These are phyloP conservation scores for Sepioteuthis lessoniana DNA, from an alignment of 2,888 invertebrate genomes.

Conservation along the genomic window DNA sequence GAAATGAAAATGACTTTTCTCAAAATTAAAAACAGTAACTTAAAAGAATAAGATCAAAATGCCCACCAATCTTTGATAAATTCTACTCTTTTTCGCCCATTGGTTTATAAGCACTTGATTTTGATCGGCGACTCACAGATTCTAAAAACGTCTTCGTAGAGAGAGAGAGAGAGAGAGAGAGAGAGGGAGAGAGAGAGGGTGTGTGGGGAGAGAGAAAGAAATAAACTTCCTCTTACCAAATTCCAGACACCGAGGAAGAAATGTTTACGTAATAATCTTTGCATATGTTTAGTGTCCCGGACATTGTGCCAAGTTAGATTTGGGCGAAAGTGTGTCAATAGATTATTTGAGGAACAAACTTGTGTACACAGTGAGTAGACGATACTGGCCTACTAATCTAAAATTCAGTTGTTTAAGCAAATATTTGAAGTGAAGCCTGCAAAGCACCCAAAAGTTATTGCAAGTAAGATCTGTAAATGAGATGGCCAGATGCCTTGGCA, in stretches of 20 bases:
- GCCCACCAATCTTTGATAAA: neutral
- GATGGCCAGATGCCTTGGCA: neutral
- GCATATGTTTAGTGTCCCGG: neutral
- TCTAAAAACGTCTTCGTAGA: neutral
- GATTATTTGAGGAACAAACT: neutral
- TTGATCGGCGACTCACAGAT: neutral
- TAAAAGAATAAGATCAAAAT: neutral
- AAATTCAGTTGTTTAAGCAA: constrained; percentile 8
- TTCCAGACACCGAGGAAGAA: neutral
- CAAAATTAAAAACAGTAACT: too few species aligned
- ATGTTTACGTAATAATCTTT: constrained; percentile 21
- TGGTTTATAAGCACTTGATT: neutral
- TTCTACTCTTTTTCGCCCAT: neutral
- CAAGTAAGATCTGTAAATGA: neutral
- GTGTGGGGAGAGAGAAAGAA: too few species aligned
- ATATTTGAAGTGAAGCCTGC: constrained; percentile 3
- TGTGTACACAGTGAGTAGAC: neutral
- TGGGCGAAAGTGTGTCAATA: neutral
- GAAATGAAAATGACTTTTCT: too few species aligned
- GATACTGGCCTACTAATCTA: neutral
- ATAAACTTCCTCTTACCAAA: neutral
- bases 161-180: too few species aligned
- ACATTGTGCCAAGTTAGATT: neutral
- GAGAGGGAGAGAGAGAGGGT: too few species aligned
- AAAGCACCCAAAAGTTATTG: too few species aligned